Conservation (phyloP, 2,113 vertebrate species). For the Lampris incognitus region DNA sequence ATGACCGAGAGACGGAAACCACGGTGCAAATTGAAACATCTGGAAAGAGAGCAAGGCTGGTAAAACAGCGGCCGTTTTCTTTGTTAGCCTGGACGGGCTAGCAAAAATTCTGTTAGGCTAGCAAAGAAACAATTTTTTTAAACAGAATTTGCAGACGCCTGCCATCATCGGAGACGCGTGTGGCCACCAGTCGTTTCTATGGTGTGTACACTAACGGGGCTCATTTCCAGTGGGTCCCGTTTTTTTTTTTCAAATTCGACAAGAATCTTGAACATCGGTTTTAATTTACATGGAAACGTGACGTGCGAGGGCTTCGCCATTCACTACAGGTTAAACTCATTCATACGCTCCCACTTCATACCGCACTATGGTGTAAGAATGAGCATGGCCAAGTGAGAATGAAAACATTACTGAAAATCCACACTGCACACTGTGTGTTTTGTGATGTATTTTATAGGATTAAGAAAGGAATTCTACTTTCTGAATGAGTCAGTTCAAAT, state of each 20-base stretch:
- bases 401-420: background rate
- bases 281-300: too few species aligned
- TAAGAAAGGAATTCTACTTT: conserved; percentile 13
- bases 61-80: background rate
- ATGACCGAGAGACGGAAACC: conserved; percentile 9
- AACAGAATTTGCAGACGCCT: background rate
- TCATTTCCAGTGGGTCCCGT: too few species aligned
- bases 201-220: too few species aligned
- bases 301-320: too few species aligned
- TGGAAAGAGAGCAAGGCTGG: background rate
- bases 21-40: background rate
- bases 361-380: background rate
- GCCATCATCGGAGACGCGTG: background rate
- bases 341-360: too few species aligned
- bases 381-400: conserved; percentile 6
- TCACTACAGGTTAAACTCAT: too few species aligned
- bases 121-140: background rate
- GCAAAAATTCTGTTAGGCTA: too few species aligned
- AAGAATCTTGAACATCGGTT: too few species aligned
- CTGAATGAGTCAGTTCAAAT: conserved; percentile 32
- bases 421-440: background rate
- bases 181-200: background rate
- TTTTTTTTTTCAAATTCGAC: too few species aligned
- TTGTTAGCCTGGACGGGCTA: background rate
- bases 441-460: conserved; percentile 16